Evolutionary conservation across 1,140 invertebrate species (phyloP), one percentile per base, ranked within the genome.

Genomic region (Leptestheria dahalacensis): DNA sequence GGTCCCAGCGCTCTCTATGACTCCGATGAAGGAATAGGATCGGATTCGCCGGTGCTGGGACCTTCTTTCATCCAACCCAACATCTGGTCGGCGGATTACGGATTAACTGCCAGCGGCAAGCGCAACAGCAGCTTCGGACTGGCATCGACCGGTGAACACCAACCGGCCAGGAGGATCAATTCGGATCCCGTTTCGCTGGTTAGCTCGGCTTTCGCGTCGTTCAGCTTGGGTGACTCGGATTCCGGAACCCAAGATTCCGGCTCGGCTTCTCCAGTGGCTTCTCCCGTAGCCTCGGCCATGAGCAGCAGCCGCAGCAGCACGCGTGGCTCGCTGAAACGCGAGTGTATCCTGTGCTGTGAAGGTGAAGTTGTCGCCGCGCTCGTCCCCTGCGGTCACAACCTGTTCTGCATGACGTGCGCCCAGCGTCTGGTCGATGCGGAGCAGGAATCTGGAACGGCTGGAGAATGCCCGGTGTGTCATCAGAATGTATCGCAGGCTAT

Each of bases 361-460:
- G 82, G 83, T 65, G 85, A 89, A 67, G 84, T 93, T 11, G 87
- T 85, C 46, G 86, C 89, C 26, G 90, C 89, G 12, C 77, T 94
- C 26, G 86, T 94, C 46, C 90, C 90, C 33, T 94, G 91, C 75
- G 91, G 91, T 57, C 91, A 94, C 77, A 93, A 93, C 75, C 81
- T 91, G 68, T 94, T 93, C 77, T 94, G 91, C 73, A 77, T 90
- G 78, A 88, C 91, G 65, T 94, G 91, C 73, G 90, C 88, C 62
- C 86, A 86, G 68, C 78, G 85, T 61, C 80, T 92, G 60, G 50
- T 67, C 11, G 53, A 24, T 9, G 23, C 53, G 2, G 33, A 41
- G 6, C 6, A 41, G 6, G 15, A 41, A 41, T 6, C 6, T 15
- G 33, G 15, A 6, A 15, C 33, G 6, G 3, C 24, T 62, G 21